Conservation (phyloP, 2,797 vertebrate species). For the Streptopelia turtur region DNA sequence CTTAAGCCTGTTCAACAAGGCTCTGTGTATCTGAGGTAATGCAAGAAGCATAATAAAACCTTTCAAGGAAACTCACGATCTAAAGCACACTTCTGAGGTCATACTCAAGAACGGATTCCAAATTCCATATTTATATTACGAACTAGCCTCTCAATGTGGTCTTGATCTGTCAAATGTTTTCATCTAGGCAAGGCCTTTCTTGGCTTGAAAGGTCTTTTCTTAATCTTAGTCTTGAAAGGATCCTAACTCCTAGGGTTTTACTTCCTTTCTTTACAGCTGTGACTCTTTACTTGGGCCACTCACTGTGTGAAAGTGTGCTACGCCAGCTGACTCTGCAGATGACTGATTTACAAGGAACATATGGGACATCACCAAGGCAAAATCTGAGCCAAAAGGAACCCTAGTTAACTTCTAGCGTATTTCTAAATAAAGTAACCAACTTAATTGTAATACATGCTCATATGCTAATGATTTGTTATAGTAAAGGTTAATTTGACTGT, state of each 20-base stretch:
- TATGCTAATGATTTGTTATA: neutral
- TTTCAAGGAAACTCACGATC: neutral
- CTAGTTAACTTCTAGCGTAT: neutral
- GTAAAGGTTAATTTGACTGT: neutral
- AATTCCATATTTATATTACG: neutral
- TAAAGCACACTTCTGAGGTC: neutral
- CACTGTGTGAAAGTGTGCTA: neutral
- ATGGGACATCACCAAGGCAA: neutral
- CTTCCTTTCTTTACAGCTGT: slow-evolving; percentile 9
- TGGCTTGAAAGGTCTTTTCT: neutral
- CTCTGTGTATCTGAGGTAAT: neutral
- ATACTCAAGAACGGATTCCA: neutral
- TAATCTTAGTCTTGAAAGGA: neutral
- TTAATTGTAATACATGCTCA: neutral
- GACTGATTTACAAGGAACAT: neutral
- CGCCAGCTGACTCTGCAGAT: neutral
- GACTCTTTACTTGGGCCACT: neutral
- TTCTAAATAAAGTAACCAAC: neutral
- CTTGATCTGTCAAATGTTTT: neutral
- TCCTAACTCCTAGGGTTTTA: neutral
- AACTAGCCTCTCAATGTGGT: neutral
- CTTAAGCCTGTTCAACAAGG: neutral
- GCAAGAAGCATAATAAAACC: neutral
- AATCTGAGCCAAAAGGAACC: neutral
- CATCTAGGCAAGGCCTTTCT: neutral